Base-by-base conservation (phyloP, 2,888 invertebrate species). In the Reticulitermes lucifugus region DNA sequence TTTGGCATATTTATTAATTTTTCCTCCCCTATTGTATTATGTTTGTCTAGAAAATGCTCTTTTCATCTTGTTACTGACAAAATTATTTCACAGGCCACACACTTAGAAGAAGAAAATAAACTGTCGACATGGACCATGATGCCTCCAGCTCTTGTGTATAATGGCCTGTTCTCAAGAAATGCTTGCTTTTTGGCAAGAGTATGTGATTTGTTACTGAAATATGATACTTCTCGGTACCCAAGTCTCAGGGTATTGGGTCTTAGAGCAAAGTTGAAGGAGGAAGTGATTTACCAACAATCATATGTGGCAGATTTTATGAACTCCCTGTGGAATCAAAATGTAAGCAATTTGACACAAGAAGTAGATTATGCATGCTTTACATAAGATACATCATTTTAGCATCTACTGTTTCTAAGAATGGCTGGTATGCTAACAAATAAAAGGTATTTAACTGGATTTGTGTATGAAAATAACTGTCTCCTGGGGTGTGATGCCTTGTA, bases 101-200 rank as follows among this genome's bases (percentile, higher is more conserved):
- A 22, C 35, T 6, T 84, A 12, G 84, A 84, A 41, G 80, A 79
- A 10, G 25, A 22, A 29, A 43, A 29, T 43, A 43, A 22, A 18
- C 41, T 84, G 1, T 21, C 80, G 18, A 21, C 80, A 35, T 84
- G 79, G 70, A 89, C 89, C 35, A 75, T 91, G 2, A 89, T 90
- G 77, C 89, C 90, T 0, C 79, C 89, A 14, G 86, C 88, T 25
- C 88, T 91, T 7, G 88, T 91, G 86, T 90, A 91, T 86, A 89
- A 89, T 35, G 86, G 89, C 86, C 89, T 90, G 83, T 84, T 89
- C 21, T 87, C 88, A 29, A 88, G 85, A 80, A 89, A 87, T 85
- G 88, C 88, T 84, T 87, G 87, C 7, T 87, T 89, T 70, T 83
- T 91, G n/a, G 89, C 89, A 21, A 88, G 89, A 87, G 87, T 89